A percentile compares a stretch with the other conserved stretches of the same genome.
These are phyloP conservation scores for Agelaius tricolor DNA, from an alignment of 2,113 vertebrate species.

Conservation along the genomic window DNA sequence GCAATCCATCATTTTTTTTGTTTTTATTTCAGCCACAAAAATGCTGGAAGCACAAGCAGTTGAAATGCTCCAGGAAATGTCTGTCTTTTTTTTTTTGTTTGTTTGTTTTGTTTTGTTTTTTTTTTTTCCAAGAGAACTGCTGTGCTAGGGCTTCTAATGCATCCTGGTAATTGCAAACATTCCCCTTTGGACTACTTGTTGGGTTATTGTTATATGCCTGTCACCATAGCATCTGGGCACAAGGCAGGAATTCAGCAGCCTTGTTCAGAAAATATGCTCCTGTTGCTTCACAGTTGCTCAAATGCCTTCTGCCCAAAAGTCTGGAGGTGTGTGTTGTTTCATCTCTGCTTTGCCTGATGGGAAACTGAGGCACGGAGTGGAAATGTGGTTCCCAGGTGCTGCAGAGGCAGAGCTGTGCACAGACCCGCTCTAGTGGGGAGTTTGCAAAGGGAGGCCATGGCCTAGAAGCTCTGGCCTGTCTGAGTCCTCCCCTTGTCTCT, in stretches of 20 bases:
- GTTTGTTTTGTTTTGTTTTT: neutral
- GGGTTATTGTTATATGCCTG: slow-evolving; percentile 45
- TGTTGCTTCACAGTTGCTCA: neutral
- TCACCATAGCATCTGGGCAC: slow-evolving; percentile 55
- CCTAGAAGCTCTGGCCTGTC: neutral
- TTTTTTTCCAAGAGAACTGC: slow-evolving; percentile 25
- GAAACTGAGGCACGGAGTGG: neutral
- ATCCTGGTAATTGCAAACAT: slow-evolving; percentile 40
- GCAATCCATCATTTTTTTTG: neutral
- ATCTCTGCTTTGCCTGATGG: neutral
- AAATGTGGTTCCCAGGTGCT: neutral
- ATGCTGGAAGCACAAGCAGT: neutral
- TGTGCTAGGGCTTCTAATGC: slow-evolving; percentile 29
- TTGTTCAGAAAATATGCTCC: neutral
- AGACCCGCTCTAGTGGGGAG: rapidly evolving
- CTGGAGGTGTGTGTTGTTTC: neutral
- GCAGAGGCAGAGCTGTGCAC: neutral
- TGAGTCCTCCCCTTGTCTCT: neutral
- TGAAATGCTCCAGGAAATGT: slow-evolving; percentile 52
- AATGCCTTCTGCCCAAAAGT: neutral
- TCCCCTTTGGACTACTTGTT: neutral
- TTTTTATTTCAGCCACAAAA: slow-evolving; percentile 49
- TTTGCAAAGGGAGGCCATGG: neutral
- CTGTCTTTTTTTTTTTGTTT: neutral
- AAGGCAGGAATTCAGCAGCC: slow-evolving; percentile 15